Evolutionary conservation across 2,888 invertebrate genomes (phyloP).

Genomic region (Nemoura dubitans): DNA sequence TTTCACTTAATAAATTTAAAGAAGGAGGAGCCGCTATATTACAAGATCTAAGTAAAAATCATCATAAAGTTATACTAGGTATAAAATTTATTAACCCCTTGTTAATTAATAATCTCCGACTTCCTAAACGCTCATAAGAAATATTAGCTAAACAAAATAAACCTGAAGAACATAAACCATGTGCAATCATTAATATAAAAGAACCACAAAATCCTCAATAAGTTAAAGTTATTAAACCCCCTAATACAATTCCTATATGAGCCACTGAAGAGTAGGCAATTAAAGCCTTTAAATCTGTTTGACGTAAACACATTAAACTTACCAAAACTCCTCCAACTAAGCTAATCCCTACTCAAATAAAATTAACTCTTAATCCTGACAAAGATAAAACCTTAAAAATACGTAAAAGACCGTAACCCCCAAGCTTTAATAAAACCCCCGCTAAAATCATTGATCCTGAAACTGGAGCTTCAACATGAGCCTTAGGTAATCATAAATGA

Average conservation of each 20-base stretch:
- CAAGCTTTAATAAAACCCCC: slow-evolving; percentile 76
- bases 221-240: slow-evolving; percentile 66
- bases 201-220: slow-evolving; percentile 65
- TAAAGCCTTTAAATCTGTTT: slow-evolving; percentile 75
- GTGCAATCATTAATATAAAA: slow-evolving; percentile 70
- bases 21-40: slow-evolving; percentile 75
- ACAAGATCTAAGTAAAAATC: slow-evolving; percentile 71
- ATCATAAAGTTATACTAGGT: slow-evolving; percentile 62
- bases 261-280: slow-evolving; percentile 79
- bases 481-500: slow-evolving; percentile 77
- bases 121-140: slow-evolving; percentile 68
- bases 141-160: slow-evolving; percentile 73
- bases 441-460: slow-evolving; percentile 79
- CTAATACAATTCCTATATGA: slow-evolving; percentile 68
- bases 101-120: slow-evolving; percentile 66
- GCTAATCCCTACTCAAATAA: slow-evolving; percentile 65
- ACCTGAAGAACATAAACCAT: slow-evolving; percentile 72
- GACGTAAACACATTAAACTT: slow-evolving; percentile 73
- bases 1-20: slow-evolving; percentile 73
- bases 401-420: slow-evolving; percentile 74
- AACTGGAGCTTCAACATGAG: slow-evolving; percentile 79
- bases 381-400: slow-evolving; percentile 63
- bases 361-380: slow-evolving; percentile 63
- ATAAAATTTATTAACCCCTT: slow-evolving; percentile 70
- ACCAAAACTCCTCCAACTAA: slow-evolving; percentile 69